Percentiles rank a stretch among this genome's conserved stretches.
These are phyloP conservation scores for Ephestia elutella DNA, from an alignment of 1,140 invertebrate species.

Conservation along the genomic window DNA sequence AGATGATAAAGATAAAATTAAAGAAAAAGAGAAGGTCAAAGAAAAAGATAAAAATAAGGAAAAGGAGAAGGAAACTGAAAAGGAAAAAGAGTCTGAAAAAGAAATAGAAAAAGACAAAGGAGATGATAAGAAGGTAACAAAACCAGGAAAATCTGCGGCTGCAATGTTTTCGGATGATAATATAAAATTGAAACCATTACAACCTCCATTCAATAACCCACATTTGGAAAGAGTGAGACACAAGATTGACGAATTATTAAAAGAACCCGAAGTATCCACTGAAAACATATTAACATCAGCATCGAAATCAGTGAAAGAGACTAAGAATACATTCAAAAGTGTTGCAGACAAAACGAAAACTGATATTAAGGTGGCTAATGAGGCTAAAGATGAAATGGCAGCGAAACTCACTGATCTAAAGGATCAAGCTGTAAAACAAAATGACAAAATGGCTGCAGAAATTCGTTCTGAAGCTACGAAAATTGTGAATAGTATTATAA, in stretches of 20 bases:
- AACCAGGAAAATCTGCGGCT: constrained; percentile 39
- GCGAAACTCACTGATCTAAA: constrained; percentile 45
- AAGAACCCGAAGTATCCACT: constrained; percentile 61
- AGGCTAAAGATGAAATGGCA: constrained; percentile 40
- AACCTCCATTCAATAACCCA: constrained; percentile 63
- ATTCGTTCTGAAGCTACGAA: constrained; percentile 54
- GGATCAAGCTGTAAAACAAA: constrained; percentile 46
- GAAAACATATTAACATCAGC: constrained; percentile 54
- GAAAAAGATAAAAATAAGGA: constrained; percentile 17
- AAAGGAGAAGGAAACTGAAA: constrained; percentile 17
- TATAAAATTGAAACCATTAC: constrained; percentile 61
- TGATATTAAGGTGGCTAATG: constrained; percentile 44
- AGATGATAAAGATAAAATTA: constrained; percentile 12
- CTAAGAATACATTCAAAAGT: constrained; percentile 43
- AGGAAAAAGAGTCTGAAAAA: constrained; percentile 24
- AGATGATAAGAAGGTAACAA: constrained; percentile 29
- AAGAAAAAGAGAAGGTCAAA: constrained; percentile 17
- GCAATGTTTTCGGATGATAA: constrained; percentile 55
- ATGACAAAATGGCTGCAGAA: constrained; percentile 44
- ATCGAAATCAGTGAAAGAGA: constrained; percentile 40
- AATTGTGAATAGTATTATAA: constrained; percentile 60
- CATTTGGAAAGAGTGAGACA: constrained; percentile 68
- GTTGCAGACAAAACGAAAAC: constrained; percentile 45
- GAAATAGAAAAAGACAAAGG: constrained; percentile 20
- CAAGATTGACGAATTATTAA: constrained; percentile 70